Evolutionary conservation across 2,888 invertebrate genomes (phyloP).

Genomic region (Crematogaster levior): DNA sequence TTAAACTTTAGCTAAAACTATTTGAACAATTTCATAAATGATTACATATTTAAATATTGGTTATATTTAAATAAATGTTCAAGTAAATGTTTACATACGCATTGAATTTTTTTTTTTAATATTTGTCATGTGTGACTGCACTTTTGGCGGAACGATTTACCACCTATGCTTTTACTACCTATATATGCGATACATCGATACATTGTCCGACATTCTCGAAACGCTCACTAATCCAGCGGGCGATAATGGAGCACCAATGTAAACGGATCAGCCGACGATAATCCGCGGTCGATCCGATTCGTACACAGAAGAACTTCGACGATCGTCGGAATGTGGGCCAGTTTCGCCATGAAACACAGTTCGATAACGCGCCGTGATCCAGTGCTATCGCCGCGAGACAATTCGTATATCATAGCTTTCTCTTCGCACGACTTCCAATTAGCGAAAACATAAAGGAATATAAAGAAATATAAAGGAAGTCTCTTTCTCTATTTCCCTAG

Average conservation of each 20-base stretch:
- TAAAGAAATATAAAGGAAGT: too few relatives aligned
- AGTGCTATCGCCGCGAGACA: conserved; percentile 60
- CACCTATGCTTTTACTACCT: background rate
- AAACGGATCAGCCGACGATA: conserved; percentile 74
- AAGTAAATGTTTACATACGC: too few relatives aligned
- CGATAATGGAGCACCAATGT: conserved; percentile 75
- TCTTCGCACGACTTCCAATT: conserved; percentile 29
- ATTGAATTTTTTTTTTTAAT: background rate
- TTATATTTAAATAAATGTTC: background rate
- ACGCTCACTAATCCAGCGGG: conserved; percentile 51
- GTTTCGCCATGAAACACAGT: conserved; percentile 63
- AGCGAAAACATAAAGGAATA: conserved; percentile 45
- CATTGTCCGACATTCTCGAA: conserved; percentile 59
- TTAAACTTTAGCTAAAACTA: background rate
- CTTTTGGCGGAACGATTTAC: background rate
- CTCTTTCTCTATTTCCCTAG: background rate
- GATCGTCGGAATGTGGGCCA: conserved; percentile 67
- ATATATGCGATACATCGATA: conserved; percentile 22
- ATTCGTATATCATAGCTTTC: conserved; percentile 48
- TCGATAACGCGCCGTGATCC: conserved; percentile 60
- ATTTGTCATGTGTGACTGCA: background rate
- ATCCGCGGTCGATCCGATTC: conserved; percentile 72
- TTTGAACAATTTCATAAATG: background rate
- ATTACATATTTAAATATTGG: background rate
- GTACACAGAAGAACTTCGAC: conserved; percentile 70